Evolutionary conservation across 2,797 vertebrate genomes (phyloP).

Genomic region (Serranus cabrilla): DNA sequence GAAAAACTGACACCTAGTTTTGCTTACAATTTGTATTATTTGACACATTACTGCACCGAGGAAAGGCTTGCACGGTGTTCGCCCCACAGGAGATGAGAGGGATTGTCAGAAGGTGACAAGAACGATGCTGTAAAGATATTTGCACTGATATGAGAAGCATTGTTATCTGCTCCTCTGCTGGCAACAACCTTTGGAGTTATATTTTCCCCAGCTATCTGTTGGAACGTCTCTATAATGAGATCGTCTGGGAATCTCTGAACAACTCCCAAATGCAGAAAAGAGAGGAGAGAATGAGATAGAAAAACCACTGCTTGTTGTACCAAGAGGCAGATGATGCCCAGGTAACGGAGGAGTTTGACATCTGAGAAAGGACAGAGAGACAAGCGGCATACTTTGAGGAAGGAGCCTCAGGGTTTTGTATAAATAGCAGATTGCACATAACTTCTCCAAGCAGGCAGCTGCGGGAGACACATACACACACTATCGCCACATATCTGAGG

Average conservation of each 20-base stretch:
- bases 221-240: constrained; percentile 66
- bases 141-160: constrained; percentile 47
- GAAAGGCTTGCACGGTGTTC: constrained; percentile 11
- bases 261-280: constrained; percentile 45
- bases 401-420: constrained; percentile 45
- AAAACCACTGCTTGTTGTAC: constrained; percentile 21
- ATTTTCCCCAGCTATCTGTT: constrained; percentile 50
- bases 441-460: constrained; percentile 28
- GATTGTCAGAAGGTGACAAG: constrained; percentile 52
- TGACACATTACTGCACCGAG: constrained; percentile 46
- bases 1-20: constrained; percentile 21
- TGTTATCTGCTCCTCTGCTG: constrained; percentile 40
- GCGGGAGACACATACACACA: background rate
- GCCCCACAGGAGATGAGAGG: constrained; percentile 38
- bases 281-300: background rate
- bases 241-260: constrained; percentile 59
- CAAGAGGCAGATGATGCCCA: constrained; percentile 33
- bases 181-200: constrained; percentile 48
- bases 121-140: constrained; percentile 46
- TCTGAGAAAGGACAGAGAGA: constrained; percentile 36
- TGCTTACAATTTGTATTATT: constrained; percentile 45
- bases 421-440: constrained; percentile 42
- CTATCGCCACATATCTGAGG: background rate
- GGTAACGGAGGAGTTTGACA: constrained; percentile 53
- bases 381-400: constrained; percentile 51